Evolutionary conservation across 1,140 invertebrate genomes (phyloP).

Genomic region (Probaryconus sp.): DNA sequence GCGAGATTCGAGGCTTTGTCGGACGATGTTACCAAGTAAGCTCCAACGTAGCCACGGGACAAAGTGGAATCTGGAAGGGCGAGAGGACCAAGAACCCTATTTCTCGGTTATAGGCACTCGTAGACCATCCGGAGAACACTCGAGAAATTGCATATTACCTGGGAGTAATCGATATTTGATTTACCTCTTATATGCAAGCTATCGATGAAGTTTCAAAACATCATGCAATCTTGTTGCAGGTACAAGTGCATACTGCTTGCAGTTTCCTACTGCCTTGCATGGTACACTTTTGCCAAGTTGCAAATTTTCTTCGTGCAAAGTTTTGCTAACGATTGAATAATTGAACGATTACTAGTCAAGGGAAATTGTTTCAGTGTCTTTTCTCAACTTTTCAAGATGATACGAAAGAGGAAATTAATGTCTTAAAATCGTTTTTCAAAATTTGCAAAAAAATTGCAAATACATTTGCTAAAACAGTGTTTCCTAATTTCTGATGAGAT

Average conservation of each 20-base stretch:
- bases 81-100: conserved; percentile 42
- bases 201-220: conserved; percentile 50
- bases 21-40: conserved; percentile 15
- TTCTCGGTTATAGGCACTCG: conserved; percentile 51
- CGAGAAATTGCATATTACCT: conserved; percentile 63
- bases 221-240: conserved; percentile 40
- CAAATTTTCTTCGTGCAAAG: conserved; percentile 28
- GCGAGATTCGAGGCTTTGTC: conserved; percentile 18
- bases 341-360: conserved; percentile 53
- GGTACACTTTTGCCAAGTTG: too few species aligned
- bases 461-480: too few species aligned
- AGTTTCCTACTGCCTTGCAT: conserved; percentile 14
- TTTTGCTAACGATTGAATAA: conserved; percentile 42
- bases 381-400: conserved; percentile 16
- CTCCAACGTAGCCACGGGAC: conserved; percentile 12
- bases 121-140: conserved; percentile 46
- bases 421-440: too few species aligned
- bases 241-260: neutral
- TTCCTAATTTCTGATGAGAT: too few species aligned
- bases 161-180: conserved; percentile 65
- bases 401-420: too few species aligned
- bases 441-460: too few species aligned
- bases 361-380: too few species aligned
- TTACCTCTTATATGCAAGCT: conserved; percentile 48
- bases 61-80: conserved; percentile 15